These are phyloP conservation scores for Esox masquinongy DNA, from an alignment of 2,797 vertebrate genomes.

Conservation along the genomic window DNA sequence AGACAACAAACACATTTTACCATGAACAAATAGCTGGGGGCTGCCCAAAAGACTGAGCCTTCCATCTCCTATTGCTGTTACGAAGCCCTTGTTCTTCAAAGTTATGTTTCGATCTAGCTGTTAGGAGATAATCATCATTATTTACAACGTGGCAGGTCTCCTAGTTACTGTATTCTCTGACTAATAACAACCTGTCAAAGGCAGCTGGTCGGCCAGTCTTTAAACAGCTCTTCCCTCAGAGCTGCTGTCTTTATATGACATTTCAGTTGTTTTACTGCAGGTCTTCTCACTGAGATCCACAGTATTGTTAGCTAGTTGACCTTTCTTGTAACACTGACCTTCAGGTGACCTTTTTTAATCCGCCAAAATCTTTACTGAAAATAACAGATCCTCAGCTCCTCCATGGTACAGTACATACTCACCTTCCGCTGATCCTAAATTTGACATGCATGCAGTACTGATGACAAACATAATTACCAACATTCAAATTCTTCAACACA, in stretches of 20 bases:
- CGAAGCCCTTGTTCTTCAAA: neutral
- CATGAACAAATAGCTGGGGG: slow-evolving; percentile 32
- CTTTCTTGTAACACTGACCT: slow-evolving; percentile 9
- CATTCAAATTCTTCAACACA: neutral
- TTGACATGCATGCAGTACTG: neutral
- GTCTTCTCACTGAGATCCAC: neutral
- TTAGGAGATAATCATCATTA: slow-evolving; percentile 1
- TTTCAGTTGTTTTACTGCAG: neutral
- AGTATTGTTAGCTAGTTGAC: neutral
- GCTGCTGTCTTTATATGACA: neutral
- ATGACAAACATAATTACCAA: neutral
- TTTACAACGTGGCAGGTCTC: neutral
- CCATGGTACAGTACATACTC: neutral
- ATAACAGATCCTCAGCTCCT: neutral
- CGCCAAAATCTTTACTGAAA: neutral
- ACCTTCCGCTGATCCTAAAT: neutral
- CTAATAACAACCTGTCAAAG: neutral
- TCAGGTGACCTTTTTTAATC: slow-evolving; percentile 6
- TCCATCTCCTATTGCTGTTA: neutral
- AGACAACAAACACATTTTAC: slow-evolving; percentile 47
- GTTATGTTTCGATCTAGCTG: neutral
- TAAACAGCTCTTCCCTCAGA: neutral
- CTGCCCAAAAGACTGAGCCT: neutral
- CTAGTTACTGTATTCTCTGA: neutral
- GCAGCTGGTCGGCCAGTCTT: neutral